Base-by-base conservation (phyloP, 2,113 vertebrate species). In the Leptosomus discolor region DNA sequence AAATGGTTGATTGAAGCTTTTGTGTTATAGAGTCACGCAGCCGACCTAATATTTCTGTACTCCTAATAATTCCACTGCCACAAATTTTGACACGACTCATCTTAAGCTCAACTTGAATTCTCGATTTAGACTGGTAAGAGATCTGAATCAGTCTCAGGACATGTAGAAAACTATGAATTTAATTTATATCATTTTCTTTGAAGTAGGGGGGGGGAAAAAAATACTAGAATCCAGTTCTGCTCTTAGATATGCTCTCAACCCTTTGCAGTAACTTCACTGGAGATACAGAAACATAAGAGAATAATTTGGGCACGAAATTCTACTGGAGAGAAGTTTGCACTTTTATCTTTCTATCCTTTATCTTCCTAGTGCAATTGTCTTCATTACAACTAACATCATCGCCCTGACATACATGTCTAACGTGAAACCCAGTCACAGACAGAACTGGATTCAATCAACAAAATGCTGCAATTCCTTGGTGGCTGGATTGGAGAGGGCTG, bases 11-110 rank as follows among this genome's bases (percentile, higher is more conserved):
- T 0, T 36, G 61, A 71, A 77, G 14, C 15, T 74, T 65, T 65
- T 24, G 17, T 5, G 6, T 48, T 13, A 20, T 2, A 10, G 0
- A 50, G 48, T 34, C 57, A 41, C 3, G 10, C 65, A 80, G n/a
- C 5, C 54, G 63, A 14, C 20, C 46, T 73, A 36, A 2, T 39
- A 54, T n/a, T 67, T 58, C 27, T 48, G 21, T 19, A 12, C 17
- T 53, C 30, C 29, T 27, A 17, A 30, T 51, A 83, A 85, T 26
- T 22, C 30, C 19, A 22, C 4, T 23, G 60, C 36, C 53, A 58
- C 20, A 45, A 36, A 73, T 70, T 43, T 30, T 81, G 51, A 65
- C 18, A n/a, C 7, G 41, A 21, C 34, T 29, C 64, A 46, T 69
- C 43, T 50, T 53, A 79, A 81, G 14, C 11, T 83, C 71, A 88